Percentiles rank a stretch among this genome's conserved stretches.
Conservation (phyloP, 2,888 invertebrate genomes). For the Mythimna loreyi region DNA sequence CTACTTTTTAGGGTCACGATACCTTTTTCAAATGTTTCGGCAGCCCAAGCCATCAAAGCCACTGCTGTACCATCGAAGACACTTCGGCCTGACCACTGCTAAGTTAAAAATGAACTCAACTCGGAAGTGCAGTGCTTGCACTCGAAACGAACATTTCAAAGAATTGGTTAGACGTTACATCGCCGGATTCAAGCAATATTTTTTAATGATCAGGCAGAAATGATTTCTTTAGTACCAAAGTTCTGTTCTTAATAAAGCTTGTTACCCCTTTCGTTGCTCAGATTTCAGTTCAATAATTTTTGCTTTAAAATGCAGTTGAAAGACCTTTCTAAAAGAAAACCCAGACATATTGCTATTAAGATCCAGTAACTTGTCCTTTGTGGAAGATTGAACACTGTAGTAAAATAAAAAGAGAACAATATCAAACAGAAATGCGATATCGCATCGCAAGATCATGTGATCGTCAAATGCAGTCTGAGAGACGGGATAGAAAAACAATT, state of each 20-base stretch:
- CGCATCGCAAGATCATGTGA: background rate
- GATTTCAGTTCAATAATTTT: constrained; percentile 9
- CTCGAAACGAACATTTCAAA: no score
- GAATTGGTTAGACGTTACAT: no score
- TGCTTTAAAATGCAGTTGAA: background rate
- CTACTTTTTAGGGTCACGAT: background rate
- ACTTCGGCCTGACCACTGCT: no score
- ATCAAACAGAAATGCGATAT: constrained; percentile 40
- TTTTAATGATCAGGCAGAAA: no score
- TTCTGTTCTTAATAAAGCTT: no score
- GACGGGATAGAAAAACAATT: constrained; percentile 16
- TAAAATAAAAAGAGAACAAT: constrained; percentile 30
- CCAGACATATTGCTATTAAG: constrained; percentile 31
- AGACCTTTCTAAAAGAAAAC: constrained; percentile 23
- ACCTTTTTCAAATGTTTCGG: background rate
- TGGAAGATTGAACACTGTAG: constrained; percentile 32
- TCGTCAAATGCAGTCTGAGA: constrained; percentile 22
- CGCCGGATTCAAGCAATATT: no score
- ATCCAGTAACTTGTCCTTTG: constrained; percentile 40
- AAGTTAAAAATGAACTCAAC: no score
- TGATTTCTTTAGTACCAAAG: no score
- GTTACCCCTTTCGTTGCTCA: constrained; percentile 1
- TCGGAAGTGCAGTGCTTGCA: no score
- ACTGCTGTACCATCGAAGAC: no score
- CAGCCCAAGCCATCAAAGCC: background rate